Evolutionary conservation across 2,113 vertebrate genomes (phyloP), one percentile per base, ranked within the genome.

Genomic region (Poeciliopsis retropinna): DNA sequence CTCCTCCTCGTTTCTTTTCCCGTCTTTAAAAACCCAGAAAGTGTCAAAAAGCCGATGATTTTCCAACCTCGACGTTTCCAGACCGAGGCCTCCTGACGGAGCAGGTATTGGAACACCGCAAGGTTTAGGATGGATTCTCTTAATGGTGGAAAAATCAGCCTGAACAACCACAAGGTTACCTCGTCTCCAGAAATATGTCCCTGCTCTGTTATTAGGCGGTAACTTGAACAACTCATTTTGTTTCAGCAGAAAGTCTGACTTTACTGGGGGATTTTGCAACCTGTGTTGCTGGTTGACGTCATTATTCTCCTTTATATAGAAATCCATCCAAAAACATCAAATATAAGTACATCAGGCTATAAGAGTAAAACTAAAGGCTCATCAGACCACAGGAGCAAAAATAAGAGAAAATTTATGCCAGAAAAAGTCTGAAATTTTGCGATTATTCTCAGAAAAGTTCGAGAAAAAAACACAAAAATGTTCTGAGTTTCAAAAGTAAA

Each of bases 31-130:
- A 74, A 64, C 7, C 22, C 84, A 82, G 71, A 78, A 70, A 65
- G 74, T 41, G 77, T 77, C 68, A 73, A 76, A 67, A n/a, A 61
- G 67, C 74, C 57, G 63, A 78, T 30, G 54, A 82, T 86, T 91
- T 89, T 85, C 89, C 84, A 68, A 83, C 86, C 87, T 87, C 85
- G 73, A 81, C 76, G 72, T 80, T 82, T 61, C 51, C 79, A 67
- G 72, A 74, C 84, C 84, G 86, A 75, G 87, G 87, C 79, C 87
- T 79, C 87, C 82, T 89, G 85, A 88, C 86, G 29, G 87, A 79
- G 91, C 91, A 92, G 91, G 91, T 92, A 92, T 73, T 78, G 89
- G 86, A 61, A 64, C 85, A 80, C 87, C 86, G 31, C 89, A 85
- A 86, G 83, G 85, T 88, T 88, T 85, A 79, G 82, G 80, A 88